Percentiles rank a stretch among this genome's conserved stretches.
Conservation (phyloP, 2,888 invertebrate genomes). For the Cantharis lateralis region DNA sequence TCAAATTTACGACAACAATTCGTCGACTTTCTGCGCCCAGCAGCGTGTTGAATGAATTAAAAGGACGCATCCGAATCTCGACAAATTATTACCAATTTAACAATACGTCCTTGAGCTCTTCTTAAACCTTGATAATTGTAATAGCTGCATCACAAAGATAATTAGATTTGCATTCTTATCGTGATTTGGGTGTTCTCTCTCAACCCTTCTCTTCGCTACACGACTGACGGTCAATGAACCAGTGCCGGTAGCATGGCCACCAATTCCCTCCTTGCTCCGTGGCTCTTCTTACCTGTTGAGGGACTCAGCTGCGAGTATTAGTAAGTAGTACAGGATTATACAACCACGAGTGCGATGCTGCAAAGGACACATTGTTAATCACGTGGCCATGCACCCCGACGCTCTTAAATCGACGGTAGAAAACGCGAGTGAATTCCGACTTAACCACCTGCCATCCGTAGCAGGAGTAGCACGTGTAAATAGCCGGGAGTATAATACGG, state of each 20-base stretch:
- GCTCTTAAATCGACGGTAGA: conserved; percentile 31
- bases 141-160: conserved; percentile 22
- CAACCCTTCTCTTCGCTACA: conserved; percentile 51
- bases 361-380: conserved; percentile 44
- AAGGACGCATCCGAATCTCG: neutral
- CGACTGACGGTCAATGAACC: conserved; percentile 57
- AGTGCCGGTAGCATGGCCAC: conserved; percentile 55
- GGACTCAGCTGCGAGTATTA: conserved; percentile 52
- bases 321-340: conserved; percentile 51
- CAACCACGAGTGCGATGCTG: conserved; percentile 50
- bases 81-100: neutral
- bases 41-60: neutral
- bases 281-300: conserved; percentile 50
- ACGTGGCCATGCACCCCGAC: conserved; percentile 49
- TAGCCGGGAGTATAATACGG: neutral
- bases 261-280: conserved; percentile 47
- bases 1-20: neutral
- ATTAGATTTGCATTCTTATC: conserved; percentile 47
- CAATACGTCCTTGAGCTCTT: conserved; percentile 1
- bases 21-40: neutral
- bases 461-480: conserved; percentile 5
- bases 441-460: conserved; percentile 50
- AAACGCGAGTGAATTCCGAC: conserved; percentile 40
- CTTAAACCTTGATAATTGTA: conserved; percentile 12
- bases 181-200: conserved; percentile 43